Evolutionary conservation across 2,888 invertebrate species (phyloP).

Genomic region (Axea sp.): DNA sequence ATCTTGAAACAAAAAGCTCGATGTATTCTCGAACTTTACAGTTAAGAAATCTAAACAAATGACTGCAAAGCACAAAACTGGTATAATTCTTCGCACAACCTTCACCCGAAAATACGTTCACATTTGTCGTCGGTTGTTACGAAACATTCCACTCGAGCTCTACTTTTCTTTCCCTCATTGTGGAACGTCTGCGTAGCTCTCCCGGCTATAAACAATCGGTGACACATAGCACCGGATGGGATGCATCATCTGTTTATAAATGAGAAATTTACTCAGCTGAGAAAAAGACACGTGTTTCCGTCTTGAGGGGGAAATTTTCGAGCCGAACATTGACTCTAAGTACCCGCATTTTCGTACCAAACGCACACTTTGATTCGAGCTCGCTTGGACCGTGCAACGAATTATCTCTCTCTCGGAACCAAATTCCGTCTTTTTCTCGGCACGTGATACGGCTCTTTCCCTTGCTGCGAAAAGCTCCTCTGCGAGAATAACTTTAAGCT

Average conservation of each 20-base stretch:
- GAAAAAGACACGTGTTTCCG: constrained; percentile 18
- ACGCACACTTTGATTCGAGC: constrained; percentile 37
- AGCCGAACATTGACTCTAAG: constrained; percentile 25
- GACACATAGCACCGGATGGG: background rate
- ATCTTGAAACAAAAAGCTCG: no score
- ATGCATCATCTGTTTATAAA: constrained; percentile 30
- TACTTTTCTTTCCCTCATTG: constrained; percentile 1
- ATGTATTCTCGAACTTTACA: no score
- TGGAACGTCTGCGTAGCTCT: background rate
- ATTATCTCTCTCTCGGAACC: background rate
- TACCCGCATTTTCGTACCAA: background rate
- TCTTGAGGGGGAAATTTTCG: constrained; percentile 1
- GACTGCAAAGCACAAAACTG: no score
- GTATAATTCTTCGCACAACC: no score
- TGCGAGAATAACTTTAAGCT: constrained; percentile 75
- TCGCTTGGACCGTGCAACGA: constrained; percentile 47
- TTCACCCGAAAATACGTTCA: no score
- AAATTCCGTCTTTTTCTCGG: constrained; percentile 30
- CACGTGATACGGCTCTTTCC: constrained; percentile 65
- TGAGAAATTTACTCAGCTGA: constrained; percentile 2
- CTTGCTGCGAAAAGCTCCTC: constrained; percentile 59
- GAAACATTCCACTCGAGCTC: constrained; percentile 5
- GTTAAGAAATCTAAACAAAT: no score
- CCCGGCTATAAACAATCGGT: constrained; percentile 19
- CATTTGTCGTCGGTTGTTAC: no score